Percentiles rank a stretch among this genome's conserved stretches.
phyloP scores from a whole-genome alignment of 2,113 vertebrate species.

The Malurus elegans region DNA sequence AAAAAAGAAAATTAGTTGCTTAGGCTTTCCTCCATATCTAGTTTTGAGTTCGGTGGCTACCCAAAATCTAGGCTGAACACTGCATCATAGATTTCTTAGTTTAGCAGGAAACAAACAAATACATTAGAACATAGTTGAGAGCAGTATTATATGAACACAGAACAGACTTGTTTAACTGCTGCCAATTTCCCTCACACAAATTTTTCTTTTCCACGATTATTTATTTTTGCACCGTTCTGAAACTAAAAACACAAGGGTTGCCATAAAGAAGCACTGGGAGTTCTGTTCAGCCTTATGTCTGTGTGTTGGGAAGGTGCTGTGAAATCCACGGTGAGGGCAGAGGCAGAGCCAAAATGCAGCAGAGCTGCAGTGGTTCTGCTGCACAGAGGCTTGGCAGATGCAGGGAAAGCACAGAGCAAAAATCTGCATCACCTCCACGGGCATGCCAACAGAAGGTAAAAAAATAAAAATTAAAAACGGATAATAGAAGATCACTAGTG shows the following conservation, averaged over 20 bases:
- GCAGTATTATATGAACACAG: neutral
- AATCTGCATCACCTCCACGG: neutral
- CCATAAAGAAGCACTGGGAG: neutral
- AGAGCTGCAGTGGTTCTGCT: slow-evolving; percentile 8
- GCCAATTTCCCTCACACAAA: neutral
- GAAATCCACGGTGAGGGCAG: neutral
- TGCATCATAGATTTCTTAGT: neutral
- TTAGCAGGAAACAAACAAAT: neutral
- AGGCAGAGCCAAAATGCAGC: neutral
- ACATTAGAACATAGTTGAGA: neutral
- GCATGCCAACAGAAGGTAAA: neutral
- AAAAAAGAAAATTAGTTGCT: neutral
- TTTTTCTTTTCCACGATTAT: neutral
- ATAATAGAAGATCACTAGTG: neutral
- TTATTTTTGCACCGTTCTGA: neutral
- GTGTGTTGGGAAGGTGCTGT: neutral
- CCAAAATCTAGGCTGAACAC: neutral
- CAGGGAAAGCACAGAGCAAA: neutral
- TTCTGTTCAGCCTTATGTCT: neutral
- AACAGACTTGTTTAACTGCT: neutral
- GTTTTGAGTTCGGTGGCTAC: neutral
- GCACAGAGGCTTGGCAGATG: neutral
- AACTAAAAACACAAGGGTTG: neutral
- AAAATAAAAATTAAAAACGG: neutral
- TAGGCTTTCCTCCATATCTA: neutral